Conservation (phyloP, 2,888 invertebrate species). For the Dicycla oo region DNA sequence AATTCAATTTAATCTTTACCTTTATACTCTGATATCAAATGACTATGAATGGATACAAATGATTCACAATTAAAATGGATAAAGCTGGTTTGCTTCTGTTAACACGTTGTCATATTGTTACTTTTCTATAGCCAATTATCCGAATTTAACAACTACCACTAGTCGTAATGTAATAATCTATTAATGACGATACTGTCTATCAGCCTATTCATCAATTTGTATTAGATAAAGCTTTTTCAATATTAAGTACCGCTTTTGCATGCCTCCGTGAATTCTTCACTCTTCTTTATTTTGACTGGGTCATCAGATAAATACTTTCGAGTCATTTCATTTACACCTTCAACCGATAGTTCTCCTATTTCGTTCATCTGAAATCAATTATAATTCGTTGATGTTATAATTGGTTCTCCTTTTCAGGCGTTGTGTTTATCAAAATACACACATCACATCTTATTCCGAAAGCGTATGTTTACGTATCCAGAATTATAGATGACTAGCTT, state of each 20-base stretch:
- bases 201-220: background rate
- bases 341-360: constrained; percentile 79
- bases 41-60: background rate
- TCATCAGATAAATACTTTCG: constrained; percentile 77
- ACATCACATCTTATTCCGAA: no score
- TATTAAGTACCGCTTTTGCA: constrained; percentile 82
- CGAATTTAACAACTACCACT: background rate
- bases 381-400: background rate
- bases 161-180: background rate
- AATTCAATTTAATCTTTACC: constrained; percentile 4
- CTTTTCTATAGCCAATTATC: background rate
- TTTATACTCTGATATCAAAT: background rate
- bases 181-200: background rate
- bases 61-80: constrained; percentile 2
- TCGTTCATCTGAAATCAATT: constrained; percentile 79
- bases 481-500: no score
- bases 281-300: constrained; percentile 73
- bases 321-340: constrained; percentile 76
- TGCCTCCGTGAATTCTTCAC: constrained; percentile 77
- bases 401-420: background rate
- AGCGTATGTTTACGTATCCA: background rate
- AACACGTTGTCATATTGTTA: no score
- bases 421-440: background rate
- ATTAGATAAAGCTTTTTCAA: background rate
- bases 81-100: background rate